Evolutionary conservation across 2,113 vertebrate genomes (phyloP).

Genomic region (Beaufortia kweichowensis): DNA sequence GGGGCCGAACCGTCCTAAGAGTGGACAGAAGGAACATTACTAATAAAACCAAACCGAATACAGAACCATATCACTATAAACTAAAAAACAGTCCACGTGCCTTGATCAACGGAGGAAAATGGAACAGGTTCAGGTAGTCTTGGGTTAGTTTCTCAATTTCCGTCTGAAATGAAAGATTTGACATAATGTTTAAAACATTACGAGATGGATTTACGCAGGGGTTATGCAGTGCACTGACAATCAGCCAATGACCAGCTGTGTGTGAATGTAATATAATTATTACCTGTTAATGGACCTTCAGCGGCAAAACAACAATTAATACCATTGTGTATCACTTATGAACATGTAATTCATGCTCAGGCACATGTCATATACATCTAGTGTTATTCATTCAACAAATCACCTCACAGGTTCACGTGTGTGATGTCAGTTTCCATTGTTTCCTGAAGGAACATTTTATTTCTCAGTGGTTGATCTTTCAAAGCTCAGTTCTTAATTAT

Average conservation of each 20-base stretch:
- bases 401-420: neutral
- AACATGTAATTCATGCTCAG: constrained; percentile 1
- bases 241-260: constrained; percentile 28
- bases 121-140: constrained; percentile 91
- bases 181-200: constrained; percentile 40
- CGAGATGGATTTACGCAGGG: constrained; percentile 8
- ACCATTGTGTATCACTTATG: constrained; percentile 28
- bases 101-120: constrained; percentile 95
- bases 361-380: constrained; percentile 32
- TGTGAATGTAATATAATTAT: constrained; percentile 23
- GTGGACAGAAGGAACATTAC: neutral
- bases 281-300: constrained; percentile 37
- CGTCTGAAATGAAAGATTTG: constrained; percentile 72
- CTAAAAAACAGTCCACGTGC: constrained; percentile 64
- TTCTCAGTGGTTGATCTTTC: constrained; percentile 30
- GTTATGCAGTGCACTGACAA: constrained; percentile 13
- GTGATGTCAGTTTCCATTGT: neutral
- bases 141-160: constrained; percentile 93
- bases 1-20: constrained; percentile 76
- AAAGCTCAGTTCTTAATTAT: constrained; percentile 11
- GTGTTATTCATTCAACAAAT: constrained; percentile 20
- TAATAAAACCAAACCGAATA: no score
- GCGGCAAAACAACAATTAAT: constrained; percentile 38
- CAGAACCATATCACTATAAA: neutral
- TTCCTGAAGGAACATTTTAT: neutral